Conservation (phyloP, 2,113 vertebrate genomes). For the Nettapus auritus region DNA sequence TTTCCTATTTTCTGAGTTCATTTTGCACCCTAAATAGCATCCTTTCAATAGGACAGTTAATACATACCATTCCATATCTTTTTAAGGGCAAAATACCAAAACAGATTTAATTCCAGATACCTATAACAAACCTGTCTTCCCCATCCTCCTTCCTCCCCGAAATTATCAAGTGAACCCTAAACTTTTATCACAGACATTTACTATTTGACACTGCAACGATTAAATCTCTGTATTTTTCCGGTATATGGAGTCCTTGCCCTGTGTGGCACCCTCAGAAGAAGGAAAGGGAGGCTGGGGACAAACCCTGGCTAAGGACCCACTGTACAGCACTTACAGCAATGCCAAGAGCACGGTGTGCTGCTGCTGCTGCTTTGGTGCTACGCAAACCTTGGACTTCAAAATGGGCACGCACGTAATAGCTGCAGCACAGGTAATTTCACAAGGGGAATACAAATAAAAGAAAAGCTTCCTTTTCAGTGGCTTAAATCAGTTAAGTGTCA, state of each 20-base stretch:
- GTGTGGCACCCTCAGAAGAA: accelerated
- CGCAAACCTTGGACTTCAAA: not conserved
- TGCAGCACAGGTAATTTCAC: not conserved
- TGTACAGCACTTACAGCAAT: not conserved
- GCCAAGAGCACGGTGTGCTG: not conserved
- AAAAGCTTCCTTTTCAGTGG: not conserved
- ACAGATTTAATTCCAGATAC: not conserved
- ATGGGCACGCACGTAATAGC: accelerated
- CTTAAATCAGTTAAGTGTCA: not conserved
- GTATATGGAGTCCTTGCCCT: not conserved
- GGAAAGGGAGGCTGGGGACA: not conserved
- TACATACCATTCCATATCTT: not conserved
- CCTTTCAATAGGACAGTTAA: not conserved
- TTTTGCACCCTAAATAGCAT: not conserved
- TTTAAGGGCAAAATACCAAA: not conserved
- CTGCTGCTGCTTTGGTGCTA: not conserved
- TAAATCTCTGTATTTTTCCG: not conserved
- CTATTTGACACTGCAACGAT: not conserved
- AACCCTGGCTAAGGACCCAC: not conserved
- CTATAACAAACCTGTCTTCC: not conserved
- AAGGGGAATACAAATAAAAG: not conserved
- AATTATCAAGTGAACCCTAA: not conserved
- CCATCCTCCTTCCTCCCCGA: not conserved
- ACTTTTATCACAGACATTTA: not conserved
- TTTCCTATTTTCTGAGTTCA: not conserved